Evolutionary conservation across 2,888 invertebrate species (phyloP).

Genomic region (Polietes domitor): DNA sequence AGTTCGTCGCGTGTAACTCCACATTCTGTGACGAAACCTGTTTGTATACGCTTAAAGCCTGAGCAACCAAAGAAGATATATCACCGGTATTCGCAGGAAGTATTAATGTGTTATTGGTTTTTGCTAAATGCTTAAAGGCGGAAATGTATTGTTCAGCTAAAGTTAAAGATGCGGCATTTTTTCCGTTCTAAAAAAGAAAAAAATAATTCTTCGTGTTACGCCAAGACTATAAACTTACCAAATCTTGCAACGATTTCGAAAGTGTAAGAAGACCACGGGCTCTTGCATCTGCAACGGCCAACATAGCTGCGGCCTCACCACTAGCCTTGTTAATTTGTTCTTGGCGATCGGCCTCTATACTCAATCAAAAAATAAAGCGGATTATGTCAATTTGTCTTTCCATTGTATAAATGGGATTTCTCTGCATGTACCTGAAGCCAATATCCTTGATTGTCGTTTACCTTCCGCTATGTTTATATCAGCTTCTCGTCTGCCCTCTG

Average conservation of each 20-base stretch:
- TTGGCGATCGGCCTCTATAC: constrained; percentile 92
- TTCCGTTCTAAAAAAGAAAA: constrained; percentile 84
- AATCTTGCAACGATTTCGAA: constrained; percentile 83
- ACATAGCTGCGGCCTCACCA: constrained; percentile 95
- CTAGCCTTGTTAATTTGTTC: constrained; percentile 97
- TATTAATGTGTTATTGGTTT: constrained; percentile 96
- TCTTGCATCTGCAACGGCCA: constrained; percentile 95
- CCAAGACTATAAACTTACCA: constrained; percentile 41
- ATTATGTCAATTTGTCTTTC: not conserved
- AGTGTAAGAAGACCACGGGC: constrained; percentile 91
- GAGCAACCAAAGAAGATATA: constrained; percentile 77
- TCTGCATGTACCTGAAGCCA: constrained; percentile 88
- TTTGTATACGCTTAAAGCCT: constrained; percentile 79
- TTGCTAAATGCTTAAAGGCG: constrained; percentile 96
- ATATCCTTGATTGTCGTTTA: constrained; percentile 93
- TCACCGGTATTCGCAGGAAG: constrained; percentile 93
- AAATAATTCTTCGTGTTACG: not conserved
- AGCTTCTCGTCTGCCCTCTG: constrained; percentile 94
- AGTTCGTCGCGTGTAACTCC: constrained; percentile 43
- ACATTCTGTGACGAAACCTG: constrained; percentile 71
- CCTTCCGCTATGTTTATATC: constrained; percentile 99
- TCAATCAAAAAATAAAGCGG: constrained; percentile 39
- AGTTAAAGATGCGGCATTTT: constrained; percentile 94
- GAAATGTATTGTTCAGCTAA: constrained; percentile 98
- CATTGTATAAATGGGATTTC: not conserved